Base-by-base conservation (phyloP, 2,113 vertebrate genomes). In the Genyomyrus donnyi region DNA sequence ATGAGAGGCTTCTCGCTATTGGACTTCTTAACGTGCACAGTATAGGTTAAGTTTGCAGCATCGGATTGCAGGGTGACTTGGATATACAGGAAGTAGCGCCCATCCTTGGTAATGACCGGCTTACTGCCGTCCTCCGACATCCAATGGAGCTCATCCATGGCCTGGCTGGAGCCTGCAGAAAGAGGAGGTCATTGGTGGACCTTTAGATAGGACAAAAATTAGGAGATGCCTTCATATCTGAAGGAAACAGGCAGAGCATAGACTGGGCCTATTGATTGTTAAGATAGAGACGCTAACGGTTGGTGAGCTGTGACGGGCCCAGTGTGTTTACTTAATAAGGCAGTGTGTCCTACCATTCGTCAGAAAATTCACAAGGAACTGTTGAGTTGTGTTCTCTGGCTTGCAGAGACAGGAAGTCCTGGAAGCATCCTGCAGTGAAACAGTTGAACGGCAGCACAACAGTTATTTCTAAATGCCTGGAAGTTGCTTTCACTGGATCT, bases 71-170 rank as follows among this genome's bases (percentile, higher is more conserved):
- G 52, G 7, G 89, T 89, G 35, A 89, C 80, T 80, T 89, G 50
- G 80, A 50, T 45, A n/a, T 89, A 89, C 35, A 89, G 52, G 42
- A 89, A 89, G 89, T 89, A 89, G 11, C 24, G 53, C 0, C 89
- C 89, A 1, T 89, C 77, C 21, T 27, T 4, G 17, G 2, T 10
- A 11, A 85, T 45, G 19, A 62, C 11, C 15, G 8, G 80, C 10
- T 48, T 5, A 31, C 6, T 66, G 17, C 39, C 2, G 1, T 88
- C 56, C 17, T 45, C 35, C 24, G 87, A 35, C 39, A 50, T 88
- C 87, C 87, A 88, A 0, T 2, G 21, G 87, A 88, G 11, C 5
- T 24, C 39, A 13, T 15, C 39, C 24, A 11, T 87, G 24, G 21
- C 0, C 24, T 87, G 13, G 50, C 0, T 39, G 49, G 49, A 87